These are phyloP conservation scores for Triplophysa rosa DNA, from an alignment of 2,113 vertebrate species.

Conservation along the genomic window DNA sequence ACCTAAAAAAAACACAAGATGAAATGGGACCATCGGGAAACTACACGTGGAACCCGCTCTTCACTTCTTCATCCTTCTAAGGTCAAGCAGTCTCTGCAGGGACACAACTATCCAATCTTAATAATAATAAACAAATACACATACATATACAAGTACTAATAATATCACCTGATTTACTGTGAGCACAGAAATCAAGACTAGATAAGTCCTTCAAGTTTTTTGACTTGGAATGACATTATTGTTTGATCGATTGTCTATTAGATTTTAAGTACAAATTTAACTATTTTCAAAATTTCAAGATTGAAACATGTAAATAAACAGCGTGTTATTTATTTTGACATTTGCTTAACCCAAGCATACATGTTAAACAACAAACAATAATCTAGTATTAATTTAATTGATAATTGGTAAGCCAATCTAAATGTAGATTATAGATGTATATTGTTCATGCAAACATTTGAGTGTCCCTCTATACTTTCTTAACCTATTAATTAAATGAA, in stretches of 20 bases:
- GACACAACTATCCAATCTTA: not conserved
- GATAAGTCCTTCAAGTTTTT: not conserved
- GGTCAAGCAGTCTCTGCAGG: not conserved
- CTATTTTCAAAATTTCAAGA: no score
- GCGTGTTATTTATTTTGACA: not conserved
- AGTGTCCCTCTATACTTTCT: not conserved
- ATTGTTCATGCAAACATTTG: not conserved
- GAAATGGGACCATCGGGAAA: conserved; percentile 56
- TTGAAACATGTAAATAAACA: not conserved
- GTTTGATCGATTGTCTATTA: no score
- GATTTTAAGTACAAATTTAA: no score
- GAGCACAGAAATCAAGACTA: not conserved
- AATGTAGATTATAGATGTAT: no score
- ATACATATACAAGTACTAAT: not conserved
- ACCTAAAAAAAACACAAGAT: conserved; percentile 59
- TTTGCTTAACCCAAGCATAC: not conserved
- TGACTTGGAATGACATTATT: no score
- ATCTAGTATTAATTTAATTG: not conserved
- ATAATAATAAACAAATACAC: not conserved
- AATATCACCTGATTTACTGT: not conserved
- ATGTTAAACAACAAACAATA: not conserved
- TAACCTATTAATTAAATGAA: not conserved
- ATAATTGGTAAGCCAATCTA: not conserved
- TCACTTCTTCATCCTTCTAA: not conserved
- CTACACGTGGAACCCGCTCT: conserved; percentile 62